Conservation (phyloP, 2,797 vertebrate genomes). For the Coracias cyanogaster region DNA sequence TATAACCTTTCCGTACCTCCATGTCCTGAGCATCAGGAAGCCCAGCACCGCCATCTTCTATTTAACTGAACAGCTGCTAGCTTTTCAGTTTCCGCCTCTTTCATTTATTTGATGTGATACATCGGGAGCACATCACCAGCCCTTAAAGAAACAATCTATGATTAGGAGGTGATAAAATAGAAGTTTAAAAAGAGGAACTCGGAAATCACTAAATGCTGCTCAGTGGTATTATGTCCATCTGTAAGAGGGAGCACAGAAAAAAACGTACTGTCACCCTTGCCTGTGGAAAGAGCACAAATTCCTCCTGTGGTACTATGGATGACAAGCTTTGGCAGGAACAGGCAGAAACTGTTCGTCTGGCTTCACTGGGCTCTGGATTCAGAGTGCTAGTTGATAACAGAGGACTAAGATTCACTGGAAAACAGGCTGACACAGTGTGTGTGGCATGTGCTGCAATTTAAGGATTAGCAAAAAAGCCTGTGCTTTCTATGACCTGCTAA, state of each 20-base stretch:
- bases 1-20: not conserved
- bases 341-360: not conserved
- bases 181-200: not conserved
- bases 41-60: not conserved
- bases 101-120: accelerated
- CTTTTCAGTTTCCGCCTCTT: not conserved
- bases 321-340: not conserved
- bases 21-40: not conserved
- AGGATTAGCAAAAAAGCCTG: not conserved
- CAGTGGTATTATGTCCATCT: not conserved
- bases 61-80: not conserved
- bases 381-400: not conserved
- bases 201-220: not conserved
- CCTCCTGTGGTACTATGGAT: not conserved
- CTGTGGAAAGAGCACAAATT: not conserved
- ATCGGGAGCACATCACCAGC: accelerated
- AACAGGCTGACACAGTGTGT: not conserved
- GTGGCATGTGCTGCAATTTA: not conserved
- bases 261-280: not conserved
- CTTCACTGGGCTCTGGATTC: not conserved
- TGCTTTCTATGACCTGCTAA: not conserved
- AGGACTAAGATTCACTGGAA: not conserved
- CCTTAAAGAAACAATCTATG: not conserved
- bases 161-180: not conserved
- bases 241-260: not conserved